Base-by-base conservation (phyloP, 2,888 invertebrate species). In the Epinotia demarniana region DNA sequence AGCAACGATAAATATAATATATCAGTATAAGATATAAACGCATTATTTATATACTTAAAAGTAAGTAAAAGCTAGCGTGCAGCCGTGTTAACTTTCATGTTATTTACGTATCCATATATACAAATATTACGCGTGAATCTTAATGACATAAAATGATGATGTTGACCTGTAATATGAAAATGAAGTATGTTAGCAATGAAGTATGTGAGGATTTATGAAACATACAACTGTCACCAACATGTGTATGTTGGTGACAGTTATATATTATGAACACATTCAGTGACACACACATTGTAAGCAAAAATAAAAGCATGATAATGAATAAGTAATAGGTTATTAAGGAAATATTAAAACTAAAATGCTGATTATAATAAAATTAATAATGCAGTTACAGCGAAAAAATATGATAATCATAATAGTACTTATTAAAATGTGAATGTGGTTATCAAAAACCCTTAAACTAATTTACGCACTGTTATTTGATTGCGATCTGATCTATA, bases 401-500 rank as follows among this genome's bases (percentile, higher is more conserved):
- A 49, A 33, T 63, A 19, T 46, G 0, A 39, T 55, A 61, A 2
- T 67, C 18, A 43, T 43, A 8, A 67, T 73, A 39, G 16, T 43
- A 16, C 46, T 69, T 23, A 69, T 23, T 16, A 46, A 3, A 33
- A 61, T 60, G 69, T 69, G 68, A 49, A 74, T 64, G 68, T n/a
- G 57, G 13, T 64, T 27, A 27, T 62, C 13, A 53, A 5, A 23
- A n/a, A 58, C 2, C 9, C 6, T 46, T 27, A n/a, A 60, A 46
- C 57, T 60, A 68, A 63, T 62, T 39, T 60, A 53, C 58, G 53
- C 69, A 11, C 63, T 19, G 57, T 66, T 75, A 64, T 69, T 70
- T 13, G 1, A 63, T 49, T 13, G 18, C 46, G 49, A 49, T 16
- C 49, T 49, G 49, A n/a, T 53, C n/a, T 53, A 53, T n/a, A n/a